Conservation (phyloP, 2,888 invertebrate species). For the Norana najaformis region DNA sequence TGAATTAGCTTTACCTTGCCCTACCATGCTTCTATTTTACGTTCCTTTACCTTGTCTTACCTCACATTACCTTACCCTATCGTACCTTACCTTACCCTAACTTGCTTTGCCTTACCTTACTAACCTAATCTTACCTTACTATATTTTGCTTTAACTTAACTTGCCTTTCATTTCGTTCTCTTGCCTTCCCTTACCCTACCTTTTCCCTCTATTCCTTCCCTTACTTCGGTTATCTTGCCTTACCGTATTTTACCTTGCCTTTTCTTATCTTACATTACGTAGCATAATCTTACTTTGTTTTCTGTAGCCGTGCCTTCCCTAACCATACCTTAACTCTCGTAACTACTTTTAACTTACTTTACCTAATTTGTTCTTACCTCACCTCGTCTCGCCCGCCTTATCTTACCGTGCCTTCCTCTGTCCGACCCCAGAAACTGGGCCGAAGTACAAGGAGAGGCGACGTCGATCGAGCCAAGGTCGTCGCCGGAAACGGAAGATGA, state of each 20-base stretch:
- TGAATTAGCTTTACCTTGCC: neutral
- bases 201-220: neutral
- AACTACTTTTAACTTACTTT: neutral
- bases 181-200: neutral
- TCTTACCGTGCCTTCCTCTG: neutral
- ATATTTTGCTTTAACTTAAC: too few relatives aligned
- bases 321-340: neutral
- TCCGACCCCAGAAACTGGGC: neutral
- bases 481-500: neutral
- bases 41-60: neutral
- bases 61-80: too few relatives aligned
- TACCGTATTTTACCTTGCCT: too few relatives aligned
- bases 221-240: neutral
- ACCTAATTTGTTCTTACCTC: too few relatives aligned
- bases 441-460: neutral
- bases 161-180: neutral
- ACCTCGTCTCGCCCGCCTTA: neutral
- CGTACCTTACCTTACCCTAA: too few relatives aligned
- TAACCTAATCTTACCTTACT: too few relatives aligned
- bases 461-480: neutral
- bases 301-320: neutral
- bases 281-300: neutral
- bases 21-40: neutral
- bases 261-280: neutral
- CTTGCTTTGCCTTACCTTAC: too few relatives aligned